Percentiles rank a stretch among this genome's conserved stretches.
phyloP scores from a whole-genome alignment of 2,797 vertebrate species.

The Melanotaenia parkinsoni region DNA sequence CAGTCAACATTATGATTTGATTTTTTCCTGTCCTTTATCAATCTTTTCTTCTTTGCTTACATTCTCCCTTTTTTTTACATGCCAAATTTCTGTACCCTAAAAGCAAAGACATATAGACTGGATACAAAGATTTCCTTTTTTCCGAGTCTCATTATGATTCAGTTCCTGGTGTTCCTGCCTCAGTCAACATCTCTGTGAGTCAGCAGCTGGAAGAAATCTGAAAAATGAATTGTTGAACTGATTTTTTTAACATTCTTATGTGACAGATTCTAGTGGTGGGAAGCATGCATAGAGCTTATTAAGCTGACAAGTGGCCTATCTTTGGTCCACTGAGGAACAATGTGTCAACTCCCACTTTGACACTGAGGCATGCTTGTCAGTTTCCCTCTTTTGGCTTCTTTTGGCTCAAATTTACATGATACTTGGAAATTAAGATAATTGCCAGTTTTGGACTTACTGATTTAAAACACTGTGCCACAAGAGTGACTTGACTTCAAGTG shows the following conservation, averaged over 20 bases:
- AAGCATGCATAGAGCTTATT: conserved; percentile 66
- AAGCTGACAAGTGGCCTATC: conserved; percentile 45
- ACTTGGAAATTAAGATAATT: conserved; percentile 14
- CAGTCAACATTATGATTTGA: conserved; percentile 65
- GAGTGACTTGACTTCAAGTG: conserved; percentile 13
- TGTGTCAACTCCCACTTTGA: conserved; percentile 46
- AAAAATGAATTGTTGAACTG: conserved; percentile 39
- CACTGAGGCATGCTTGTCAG: conserved; percentile 23
- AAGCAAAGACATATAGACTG: conserved; percentile 26
- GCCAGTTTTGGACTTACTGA: neutral
- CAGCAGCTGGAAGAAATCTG: conserved; percentile 10
- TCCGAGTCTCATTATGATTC: conserved; percentile 7
- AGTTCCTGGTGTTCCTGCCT: conserved; percentile 4
- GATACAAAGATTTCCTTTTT: conserved; percentile 5
- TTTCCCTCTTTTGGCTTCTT: conserved; percentile 3
- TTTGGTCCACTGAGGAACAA: conserved; percentile 60
- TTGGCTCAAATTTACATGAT: neutral
- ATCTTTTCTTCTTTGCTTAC: conserved; percentile 31
- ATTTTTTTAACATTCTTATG: conserved; percentile 31
- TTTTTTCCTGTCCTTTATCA: conserved; percentile 59
- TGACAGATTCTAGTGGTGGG: conserved; percentile 45
- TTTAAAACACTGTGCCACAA: neutral
- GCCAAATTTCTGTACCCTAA: neutral
- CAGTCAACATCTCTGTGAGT: conserved; percentile 11
- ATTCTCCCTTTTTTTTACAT: neutral